Percentiles rank a stretch among this genome's conserved stretches.
phyloP scores from a whole-genome alignment of 2,113 vertebrate species.

The Phasianus colchicus region DNA sequence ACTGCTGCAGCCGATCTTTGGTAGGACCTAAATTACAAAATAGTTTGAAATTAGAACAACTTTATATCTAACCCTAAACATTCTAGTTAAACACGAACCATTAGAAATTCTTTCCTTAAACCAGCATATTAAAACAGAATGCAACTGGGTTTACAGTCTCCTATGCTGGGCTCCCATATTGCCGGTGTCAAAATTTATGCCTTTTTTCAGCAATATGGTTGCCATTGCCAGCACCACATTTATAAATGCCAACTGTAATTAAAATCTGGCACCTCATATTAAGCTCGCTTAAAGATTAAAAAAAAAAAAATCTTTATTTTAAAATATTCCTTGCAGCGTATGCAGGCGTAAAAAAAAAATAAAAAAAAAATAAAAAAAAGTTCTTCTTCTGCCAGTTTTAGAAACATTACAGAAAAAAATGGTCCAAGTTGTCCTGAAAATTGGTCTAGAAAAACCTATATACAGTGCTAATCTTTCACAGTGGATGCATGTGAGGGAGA shows the following conservation, averaged over 20 bases:
- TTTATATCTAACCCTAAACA: conserved; percentile 61
- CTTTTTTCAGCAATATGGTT: conserved; percentile 84
- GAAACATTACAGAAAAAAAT: conserved; percentile 66
- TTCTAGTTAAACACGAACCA: conserved; percentile 73
- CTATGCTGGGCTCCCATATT: conserved; percentile 82
- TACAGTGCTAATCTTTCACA: neutral
- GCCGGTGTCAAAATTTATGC: conserved; percentile 85
- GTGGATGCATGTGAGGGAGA: neutral
- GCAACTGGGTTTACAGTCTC: conserved; percentile 77
- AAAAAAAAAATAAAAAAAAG: conserved; percentile 3
- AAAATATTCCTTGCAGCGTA: conserved; percentile 73
- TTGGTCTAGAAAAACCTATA: neutral
- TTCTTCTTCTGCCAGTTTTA: conserved; percentile 71
- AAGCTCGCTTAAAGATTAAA: conserved; percentile 69
- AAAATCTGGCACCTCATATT: conserved; percentile 85
- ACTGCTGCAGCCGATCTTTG: conserved; percentile 70
- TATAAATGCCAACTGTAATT: conserved; percentile 87
- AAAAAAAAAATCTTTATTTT: conserved; percentile 65
- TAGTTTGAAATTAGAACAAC: conserved; percentile 66
- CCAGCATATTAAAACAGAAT: conserved; percentile 75
- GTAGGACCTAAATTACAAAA: conserved; percentile 70
- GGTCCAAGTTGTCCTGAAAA: conserved; percentile 65
- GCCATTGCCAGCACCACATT: conserved; percentile 82
- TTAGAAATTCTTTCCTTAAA: conserved; percentile 66
- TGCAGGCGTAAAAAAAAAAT: conserved; percentile 35